Evolutionary conservation across 37 sponge, comb jelly and placozoan genomes (phyloP).

Genomic region (Aplysina aerophoba): DNA sequence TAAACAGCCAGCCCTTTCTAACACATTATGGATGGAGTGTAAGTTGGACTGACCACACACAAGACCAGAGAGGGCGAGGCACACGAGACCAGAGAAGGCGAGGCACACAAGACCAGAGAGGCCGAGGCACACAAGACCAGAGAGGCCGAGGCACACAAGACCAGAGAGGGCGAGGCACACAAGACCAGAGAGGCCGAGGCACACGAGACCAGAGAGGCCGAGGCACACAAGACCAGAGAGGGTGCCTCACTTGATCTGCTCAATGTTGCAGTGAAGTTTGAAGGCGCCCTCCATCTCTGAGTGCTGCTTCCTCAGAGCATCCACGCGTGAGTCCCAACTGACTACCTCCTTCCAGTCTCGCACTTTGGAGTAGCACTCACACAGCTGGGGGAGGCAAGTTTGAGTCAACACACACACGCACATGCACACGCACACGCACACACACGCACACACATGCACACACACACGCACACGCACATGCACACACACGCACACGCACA

Average conservation of each 20-base stretch:
- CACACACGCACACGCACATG: neutral
- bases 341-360: slow-evolving; percentile 76
- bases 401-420: slow-evolving; percentile 13
- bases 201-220: too few species aligned
- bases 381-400: slow-evolving; percentile 45
- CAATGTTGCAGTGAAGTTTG: slow-evolving; percentile 63
- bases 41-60: too few species aligned
- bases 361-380: slow-evolving; percentile 77
- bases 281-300: slow-evolving; percentile 40
- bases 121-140: too few species aligned
- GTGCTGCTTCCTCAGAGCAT: slow-evolving; percentile 42
- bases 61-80: too few species aligned
- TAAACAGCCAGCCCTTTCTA: too few species aligned
- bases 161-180: too few species aligned
- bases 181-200: too few species aligned
- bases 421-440: slow-evolving; percentile 8
- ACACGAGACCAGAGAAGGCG: too few species aligned
- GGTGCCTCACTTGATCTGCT: slow-evolving; percentile 58
- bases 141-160: too few species aligned
- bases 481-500: neutral
- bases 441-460: neutral
- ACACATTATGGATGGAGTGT: too few species aligned
- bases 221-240: neutral
- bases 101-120: too few species aligned
- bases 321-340: slow-evolving; percentile 54